Conservation (phyloP, 2,888 invertebrate species). For the Callinectes sapidus region DNA sequence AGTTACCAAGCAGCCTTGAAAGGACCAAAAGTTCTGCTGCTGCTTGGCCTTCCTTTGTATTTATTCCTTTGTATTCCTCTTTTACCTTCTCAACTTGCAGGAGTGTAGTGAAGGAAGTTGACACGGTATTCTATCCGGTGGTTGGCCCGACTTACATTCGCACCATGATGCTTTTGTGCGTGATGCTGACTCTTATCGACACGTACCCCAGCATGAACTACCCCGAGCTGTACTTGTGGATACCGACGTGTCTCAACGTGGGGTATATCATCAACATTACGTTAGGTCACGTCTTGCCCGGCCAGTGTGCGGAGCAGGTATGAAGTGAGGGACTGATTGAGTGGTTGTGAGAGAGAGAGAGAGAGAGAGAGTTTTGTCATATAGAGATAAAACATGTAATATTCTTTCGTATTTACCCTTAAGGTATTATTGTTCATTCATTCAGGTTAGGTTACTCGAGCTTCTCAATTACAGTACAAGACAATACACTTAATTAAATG, state of each 20-base stretch:
- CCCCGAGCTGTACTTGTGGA: background rate
- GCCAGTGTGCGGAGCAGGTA: background rate
- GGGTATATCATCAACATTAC: background rate
- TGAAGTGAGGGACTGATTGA: background rate
- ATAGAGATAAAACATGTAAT: background rate
- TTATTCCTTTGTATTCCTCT: no score
- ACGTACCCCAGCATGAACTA: background rate
- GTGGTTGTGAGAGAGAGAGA: background rate
- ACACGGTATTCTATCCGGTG: background rate
- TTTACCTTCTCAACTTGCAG: background rate
- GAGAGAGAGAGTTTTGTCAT: background rate
- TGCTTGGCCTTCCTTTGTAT: no score
- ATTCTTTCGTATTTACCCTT: background rate
- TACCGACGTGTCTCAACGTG: background rate
- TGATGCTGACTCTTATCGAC: background rate
- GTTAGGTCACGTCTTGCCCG: background rate
- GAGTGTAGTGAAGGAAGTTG: background rate
- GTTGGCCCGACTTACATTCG: background rate
- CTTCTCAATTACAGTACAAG: background rate
- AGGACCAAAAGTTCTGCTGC: no score
- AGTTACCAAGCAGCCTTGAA: no score
- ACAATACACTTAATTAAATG: background rate
- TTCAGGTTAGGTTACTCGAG: background rate
- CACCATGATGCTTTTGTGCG: background rate
- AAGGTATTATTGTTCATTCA: background rate